Percentiles rank a stretch among this genome's conserved stretches.
Conservation (phyloP, 2,113 vertebrate genomes). For the Peromyscus leucopus region DNA sequence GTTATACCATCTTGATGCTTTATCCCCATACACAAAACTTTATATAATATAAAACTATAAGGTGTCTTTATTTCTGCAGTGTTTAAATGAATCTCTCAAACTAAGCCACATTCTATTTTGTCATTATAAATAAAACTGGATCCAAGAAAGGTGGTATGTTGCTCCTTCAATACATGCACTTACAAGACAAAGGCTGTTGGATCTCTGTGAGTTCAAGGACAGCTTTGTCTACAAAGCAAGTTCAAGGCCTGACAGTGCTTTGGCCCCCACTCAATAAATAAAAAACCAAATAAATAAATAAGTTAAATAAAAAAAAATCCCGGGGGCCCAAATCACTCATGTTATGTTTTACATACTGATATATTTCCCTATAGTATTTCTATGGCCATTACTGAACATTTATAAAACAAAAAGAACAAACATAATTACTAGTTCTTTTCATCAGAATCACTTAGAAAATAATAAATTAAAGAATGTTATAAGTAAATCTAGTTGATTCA, state of each 20-base stretch:
- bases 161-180: background rate
- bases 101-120: background rate
- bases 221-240: background rate
- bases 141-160: background rate
- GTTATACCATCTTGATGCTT: background rate
- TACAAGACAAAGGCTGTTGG: background rate
- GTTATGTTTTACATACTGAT: background rate
- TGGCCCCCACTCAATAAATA: background rate
- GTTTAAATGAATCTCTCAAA: background rate
- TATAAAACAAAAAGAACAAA: background rate
- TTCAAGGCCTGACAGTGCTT: too few species aligned
- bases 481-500: background rate
- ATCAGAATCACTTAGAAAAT: background rate
- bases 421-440: background rate
- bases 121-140: background rate
- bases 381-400: background rate
- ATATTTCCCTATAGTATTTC: too few species aligned
- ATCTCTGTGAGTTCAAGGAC: background rate
- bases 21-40: background rate
- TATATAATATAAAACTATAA: background rate
- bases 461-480: background rate
- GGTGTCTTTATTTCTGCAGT: background rate
- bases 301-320: background rate
- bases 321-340: background rate
- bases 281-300: background rate